Evolutionary conservation across 2,113 vertebrate genomes (phyloP), one percentile per base, ranked within the genome.

Genomic region (Hiodon tergisus): DNA sequence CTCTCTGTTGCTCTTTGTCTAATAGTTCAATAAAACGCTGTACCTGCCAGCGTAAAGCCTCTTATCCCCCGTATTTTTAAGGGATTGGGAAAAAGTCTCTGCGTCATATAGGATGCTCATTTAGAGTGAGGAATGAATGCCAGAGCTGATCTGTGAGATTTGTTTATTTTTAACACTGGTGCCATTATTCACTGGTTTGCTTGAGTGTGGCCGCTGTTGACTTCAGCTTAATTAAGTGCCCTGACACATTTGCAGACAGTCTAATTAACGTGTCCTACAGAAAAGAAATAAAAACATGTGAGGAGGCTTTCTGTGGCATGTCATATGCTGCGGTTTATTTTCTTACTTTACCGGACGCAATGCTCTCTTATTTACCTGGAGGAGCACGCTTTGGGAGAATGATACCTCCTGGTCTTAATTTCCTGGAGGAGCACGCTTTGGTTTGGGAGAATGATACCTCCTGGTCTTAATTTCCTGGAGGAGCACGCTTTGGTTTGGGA

Each of bases 241-340:
- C 73, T n/a, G 46, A 10, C 65, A 58, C 54, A 48, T 75, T 68
- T 68, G 59, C 48, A 52, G 47, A 58, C 54, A 68, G 73, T 75
- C 47, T 47, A 31, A 52, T 75, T 75, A 67, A 59, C 14, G 3
- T 13, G 11, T n/a, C 73, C 65, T 7, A 11, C 6, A 59, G 31
- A 50, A 66, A 74, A 66, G 17, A 62, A 48, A 47, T 4, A 66
- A 66, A 66, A 66, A 48, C 2, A 47, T 7, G 16, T 11, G 14
- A 51, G 70, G 47, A 71, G 4, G 50, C 14, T 17, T 11, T 9
- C 48, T 17, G 65, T 10, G 46, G 46, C 46, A 48, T 11, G 65
- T 67, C 46, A 5, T 71, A 31, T 5, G 3, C 46, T 50, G 70
- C 6, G 47, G 31, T 31, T 31, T 1, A 31, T 31, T 31, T 31